Conservation (phyloP, 2,888 invertebrate genomes). For the Rhopalosiphum nymphaeae region DNA sequence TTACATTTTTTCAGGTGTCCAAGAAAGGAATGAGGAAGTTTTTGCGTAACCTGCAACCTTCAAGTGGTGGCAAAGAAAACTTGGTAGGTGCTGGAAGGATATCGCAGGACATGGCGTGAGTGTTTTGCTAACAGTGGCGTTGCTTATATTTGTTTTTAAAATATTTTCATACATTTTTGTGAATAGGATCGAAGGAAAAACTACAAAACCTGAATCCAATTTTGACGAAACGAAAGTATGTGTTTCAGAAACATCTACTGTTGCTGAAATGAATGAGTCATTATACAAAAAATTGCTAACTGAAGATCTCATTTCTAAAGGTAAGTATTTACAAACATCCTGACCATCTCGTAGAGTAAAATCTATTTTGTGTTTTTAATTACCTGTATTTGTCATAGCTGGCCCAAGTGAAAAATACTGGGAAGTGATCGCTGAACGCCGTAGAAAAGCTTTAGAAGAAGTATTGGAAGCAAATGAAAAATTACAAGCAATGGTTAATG, state of each 20-base stretch:
- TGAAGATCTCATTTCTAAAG: slow-evolving; percentile 38
- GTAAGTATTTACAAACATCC: not conserved
- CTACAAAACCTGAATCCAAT: not conserved
- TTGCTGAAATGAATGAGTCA: not conserved
- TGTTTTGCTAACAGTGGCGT: rapidly evolving
- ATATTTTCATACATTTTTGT: not conserved
- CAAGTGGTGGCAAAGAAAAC: slow-evolving; percentile 18
- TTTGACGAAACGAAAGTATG: not conserved
- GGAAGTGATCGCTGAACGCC: slow-evolving; percentile 81
- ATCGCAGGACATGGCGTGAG: not conserved
- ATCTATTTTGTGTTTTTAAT: not conserved
- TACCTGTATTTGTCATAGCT: slow-evolving; percentile 69
- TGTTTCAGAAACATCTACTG: not conserved
- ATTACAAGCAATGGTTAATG: slow-evolving; percentile 72
- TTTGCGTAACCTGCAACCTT: slow-evolving; percentile 8
- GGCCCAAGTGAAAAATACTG: slow-evolving; percentile 72
- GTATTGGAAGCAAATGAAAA: slow-evolving; percentile 81
- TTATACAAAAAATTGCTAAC: slow-evolving; percentile 17
- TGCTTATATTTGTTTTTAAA: not conserved
- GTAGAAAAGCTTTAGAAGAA: slow-evolving; percentile 79
- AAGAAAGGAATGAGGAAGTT: slow-evolving; percentile 33
- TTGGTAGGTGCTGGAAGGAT: not conserved
- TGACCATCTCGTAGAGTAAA: not conserved
- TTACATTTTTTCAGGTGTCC: not conserved
- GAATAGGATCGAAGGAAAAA: not conserved